Evolutionary conservation across 2,888 invertebrate species (phyloP).

Genomic region (Chloroclysta siterata): DNA sequence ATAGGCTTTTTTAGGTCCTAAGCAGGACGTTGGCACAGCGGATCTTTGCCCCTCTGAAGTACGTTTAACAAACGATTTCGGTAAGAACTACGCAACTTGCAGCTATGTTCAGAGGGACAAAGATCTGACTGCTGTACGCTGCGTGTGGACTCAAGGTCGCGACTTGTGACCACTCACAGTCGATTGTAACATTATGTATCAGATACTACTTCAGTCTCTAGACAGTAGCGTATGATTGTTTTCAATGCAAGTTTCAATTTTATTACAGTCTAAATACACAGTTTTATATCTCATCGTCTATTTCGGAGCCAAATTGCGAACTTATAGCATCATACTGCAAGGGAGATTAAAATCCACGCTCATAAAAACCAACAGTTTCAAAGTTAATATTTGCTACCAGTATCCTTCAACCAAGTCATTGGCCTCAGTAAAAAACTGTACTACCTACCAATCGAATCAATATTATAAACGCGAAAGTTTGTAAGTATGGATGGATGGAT

Average conservation of each 20-base stretch:
- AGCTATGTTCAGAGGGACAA: too few species aligned
- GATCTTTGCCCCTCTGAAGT: too few species aligned
- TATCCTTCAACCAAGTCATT: slow-evolving; percentile 13
- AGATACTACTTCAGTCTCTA: too few species aligned
- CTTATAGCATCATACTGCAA: background rate
- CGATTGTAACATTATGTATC: too few species aligned
- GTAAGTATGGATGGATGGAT: too few species aligned
- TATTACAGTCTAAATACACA: background rate
- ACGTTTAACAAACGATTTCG: too few species aligned
- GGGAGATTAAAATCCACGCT: slow-evolving; percentile 6
- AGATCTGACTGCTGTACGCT: too few species aligned
- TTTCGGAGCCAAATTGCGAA: background rate
- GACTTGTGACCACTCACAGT: background rate
- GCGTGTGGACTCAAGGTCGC: background rate
- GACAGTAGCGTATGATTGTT: too few species aligned
- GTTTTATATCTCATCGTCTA: background rate
- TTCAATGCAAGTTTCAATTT: too few species aligned
- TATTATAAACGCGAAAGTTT: too few species aligned
- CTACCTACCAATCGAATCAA: background rate
- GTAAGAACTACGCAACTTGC: too few species aligned
- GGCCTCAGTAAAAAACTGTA: slow-evolving; percentile 12
- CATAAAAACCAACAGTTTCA: slow-evolving; percentile 7
- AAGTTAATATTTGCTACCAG: slow-evolving; percentile 17
- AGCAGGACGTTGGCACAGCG: background rate
- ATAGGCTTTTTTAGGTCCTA: background rate